Evolutionary conservation across 2,888 invertebrate species (phyloP), one percentile per base, ranked within the genome.

Genomic region (Lithodes maja): DNA sequence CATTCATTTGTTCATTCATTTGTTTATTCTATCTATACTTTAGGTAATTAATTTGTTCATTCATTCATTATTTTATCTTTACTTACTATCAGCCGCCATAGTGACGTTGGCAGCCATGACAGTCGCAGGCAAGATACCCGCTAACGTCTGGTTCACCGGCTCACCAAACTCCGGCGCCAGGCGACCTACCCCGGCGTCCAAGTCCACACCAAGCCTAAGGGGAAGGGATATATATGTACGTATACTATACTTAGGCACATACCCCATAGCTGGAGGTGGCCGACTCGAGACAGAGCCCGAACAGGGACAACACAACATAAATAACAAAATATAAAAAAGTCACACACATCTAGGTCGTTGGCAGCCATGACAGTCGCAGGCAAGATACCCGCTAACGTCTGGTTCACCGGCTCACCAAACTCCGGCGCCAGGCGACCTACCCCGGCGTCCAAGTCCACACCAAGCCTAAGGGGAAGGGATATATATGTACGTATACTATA

Each of bases 341-440:
- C n/a, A n/a, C n/a, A n/a, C n/a, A n/a, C n/a, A n/a, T n/a, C n/a
- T n/a, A n/a, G n/a, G n/a, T n/a, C 9, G 49, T 68, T 82, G 68
- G 82, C 68, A 17, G 69, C 52, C 69, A 82, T 69, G n/a, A 69
- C 2, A 3, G 49, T 12, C 7, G 69, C 52, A 2, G 17, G 49
- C 2, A 50, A 33, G 3, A 82, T 17, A 12, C 5, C 3, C 1
- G 82, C 7, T 0, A 82, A 2, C 9, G 49, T 50, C 2, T 49
- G 52, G 50, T 17, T 49, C 33, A 82, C 7, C 12, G 68, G 49
- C 0, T 15, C 1, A 2, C 3, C 15, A 49, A 75, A 54, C 12
- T 84, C 84, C 15, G 84, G 84, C 54, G 75, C 17, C 55, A 84
- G 15, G 3, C 84, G 74, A 3, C 5, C 55, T 2, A 12, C 15